Percentiles rank a stretch among this genome's conserved stretches.
These are phyloP conservation scores for Sorex araneus DNA, from an alignment of 2,113 vertebrate genomes.

Conservation along the genomic window DNA sequence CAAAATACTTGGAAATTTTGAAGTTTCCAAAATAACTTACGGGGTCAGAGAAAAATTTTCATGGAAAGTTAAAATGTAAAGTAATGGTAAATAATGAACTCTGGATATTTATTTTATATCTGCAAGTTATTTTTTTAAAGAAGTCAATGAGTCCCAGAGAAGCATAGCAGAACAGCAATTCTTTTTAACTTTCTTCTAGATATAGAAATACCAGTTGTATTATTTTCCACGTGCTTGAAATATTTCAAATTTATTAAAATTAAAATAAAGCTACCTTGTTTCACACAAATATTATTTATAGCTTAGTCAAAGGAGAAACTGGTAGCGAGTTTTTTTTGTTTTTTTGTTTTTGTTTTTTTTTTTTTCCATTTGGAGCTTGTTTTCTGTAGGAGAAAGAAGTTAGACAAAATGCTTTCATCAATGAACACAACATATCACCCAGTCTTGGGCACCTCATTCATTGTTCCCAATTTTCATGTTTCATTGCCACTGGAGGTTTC, in stretches of 20 bases:
- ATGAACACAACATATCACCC: background rate
- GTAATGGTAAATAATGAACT: constrained; percentile 4
- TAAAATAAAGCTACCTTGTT: constrained; percentile 42
- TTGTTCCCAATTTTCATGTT: background rate
- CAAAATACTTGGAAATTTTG: constrained; percentile 4
- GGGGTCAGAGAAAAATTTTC: constrained; percentile 9
- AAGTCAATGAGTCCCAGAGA: constrained; percentile 27
- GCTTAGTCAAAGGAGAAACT: constrained; percentile 17
- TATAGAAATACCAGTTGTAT: background rate
- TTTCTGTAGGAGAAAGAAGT: background rate
- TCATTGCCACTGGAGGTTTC: background rate
- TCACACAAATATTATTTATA: background rate
- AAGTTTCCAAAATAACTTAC: constrained; percentile 52
- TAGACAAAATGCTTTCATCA: background rate
- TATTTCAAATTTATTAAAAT: constrained; percentile 37
- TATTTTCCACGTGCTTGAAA: constrained; percentile 21
- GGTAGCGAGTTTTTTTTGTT: background rate
- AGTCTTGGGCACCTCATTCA: background rate
- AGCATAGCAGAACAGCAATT: background rate
- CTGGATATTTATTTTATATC: background rate
- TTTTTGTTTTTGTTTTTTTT: too few species aligned
- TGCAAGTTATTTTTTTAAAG: background rate
- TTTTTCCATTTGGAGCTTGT: background rate
- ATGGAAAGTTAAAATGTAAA: constrained; percentile 57
- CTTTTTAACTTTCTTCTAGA: background rate